Base-by-base conservation (phyloP, 2,113 vertebrate species). In the Catagonus wagneri region DNA sequence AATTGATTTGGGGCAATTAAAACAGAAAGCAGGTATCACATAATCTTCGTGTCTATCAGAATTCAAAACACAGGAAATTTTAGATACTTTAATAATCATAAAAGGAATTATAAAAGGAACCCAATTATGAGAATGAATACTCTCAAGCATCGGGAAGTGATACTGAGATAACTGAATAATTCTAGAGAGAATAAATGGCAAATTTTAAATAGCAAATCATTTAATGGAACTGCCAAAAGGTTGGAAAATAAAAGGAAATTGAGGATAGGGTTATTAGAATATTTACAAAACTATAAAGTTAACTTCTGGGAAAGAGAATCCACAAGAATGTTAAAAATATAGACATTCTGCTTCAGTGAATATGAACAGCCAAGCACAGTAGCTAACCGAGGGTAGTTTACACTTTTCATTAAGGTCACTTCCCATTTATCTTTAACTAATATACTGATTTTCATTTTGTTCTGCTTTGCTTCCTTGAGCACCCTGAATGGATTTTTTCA, bases 21-120 rank as follows among this genome's bases (percentile, higher is more conserved):
- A 95, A 69, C 36, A 39, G 54, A 39, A 71, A 69, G 65, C 14
- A 76, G 83, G n/a, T 60, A 25, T 83, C 89, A 25, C 23, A 5
- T 76, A 75, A 84, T 92, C 63, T 34, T 54, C 60, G 81, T 89
- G 39, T 36, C 23, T 68, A 68, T 76, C 52, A n/a, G 54, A 88
- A 90, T 80, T 89, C 68, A 78, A 93, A 97, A 66, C 34, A 74
- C 29, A 83, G 52, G 81, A 83, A 79, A 80, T 87, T 83, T 89
- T 58, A 79, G 23, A 23, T 92, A 36, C 88, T 58, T 79, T 75
- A 95, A 76, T 89, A 93, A 93, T 27, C 52, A 61, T 34, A 60
- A 89, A 71, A 71, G 61, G 16, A 44, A 22, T 71, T 58, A 89
- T 79, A 68, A 92, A 72, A 95, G 74, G 11, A 95, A 61, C 8